A percentile compares a stretch with the other conserved stretches of the same genome.
Evolutionary conservation across 2,113 vertebrate species (phyloP).

Genomic region (Cisticola juncidis): DNA sequence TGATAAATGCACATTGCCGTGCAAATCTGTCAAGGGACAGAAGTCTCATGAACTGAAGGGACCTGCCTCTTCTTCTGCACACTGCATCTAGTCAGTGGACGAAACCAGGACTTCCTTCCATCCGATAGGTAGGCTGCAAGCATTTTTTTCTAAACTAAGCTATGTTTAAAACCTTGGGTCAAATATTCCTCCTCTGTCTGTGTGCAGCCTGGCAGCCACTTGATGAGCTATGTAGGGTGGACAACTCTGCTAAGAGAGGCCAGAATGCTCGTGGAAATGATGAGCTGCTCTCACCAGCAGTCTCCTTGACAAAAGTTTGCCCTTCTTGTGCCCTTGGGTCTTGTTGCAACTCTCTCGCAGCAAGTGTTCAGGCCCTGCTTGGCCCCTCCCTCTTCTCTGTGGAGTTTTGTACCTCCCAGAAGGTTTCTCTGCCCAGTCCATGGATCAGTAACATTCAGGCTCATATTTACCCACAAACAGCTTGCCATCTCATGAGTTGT

Average conservation of each 20-base stretch:
- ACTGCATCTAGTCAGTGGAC: background rate
- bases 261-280: fast-evolving
- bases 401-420: background rate
- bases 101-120: background rate
- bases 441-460: no score
- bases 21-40: background rate
- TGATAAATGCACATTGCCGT: background rate
- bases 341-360: fast-evolving
- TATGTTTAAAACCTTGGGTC: background rate
- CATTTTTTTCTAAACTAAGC: background rate
- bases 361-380: background rate
- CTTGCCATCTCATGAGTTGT: background rate
- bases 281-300: background rate
- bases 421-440: background rate
- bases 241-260: background rate
- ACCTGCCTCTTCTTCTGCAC: background rate
- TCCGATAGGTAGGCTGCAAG: background rate
- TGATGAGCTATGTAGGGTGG: fast-evolving
- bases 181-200: background rate
- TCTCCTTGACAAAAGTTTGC: background rate
- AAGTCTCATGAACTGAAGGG: background rate
- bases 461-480: background rate
- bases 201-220: background rate
- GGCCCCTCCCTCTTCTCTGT: background rate
- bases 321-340: background rate